Percentiles rank a stretch among this genome's conserved stretches.
phyloP scores from a whole-genome alignment of 35 echinoderm and acorn worm species.

The Diadema setosum region DNA sequence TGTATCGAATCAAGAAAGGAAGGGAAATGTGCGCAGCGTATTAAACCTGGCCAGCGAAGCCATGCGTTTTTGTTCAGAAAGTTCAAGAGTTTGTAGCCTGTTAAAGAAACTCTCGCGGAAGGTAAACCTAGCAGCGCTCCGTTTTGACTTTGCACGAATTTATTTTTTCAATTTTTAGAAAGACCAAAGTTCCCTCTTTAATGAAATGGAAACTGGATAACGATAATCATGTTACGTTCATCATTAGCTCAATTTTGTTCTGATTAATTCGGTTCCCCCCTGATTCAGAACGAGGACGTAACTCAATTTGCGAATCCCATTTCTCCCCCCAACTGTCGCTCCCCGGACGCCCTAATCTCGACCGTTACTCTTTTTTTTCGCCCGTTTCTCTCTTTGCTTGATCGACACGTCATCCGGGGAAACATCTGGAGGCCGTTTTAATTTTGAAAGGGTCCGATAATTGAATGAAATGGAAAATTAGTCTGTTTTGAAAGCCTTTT shows the following conservation, averaged over 20 bases:
- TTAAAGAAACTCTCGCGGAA: too few species aligned
- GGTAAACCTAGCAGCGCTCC: too few species aligned
- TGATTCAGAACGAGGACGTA: background rate
- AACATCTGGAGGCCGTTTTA: background rate
- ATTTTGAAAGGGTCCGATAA: background rate
- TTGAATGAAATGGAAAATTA: slow-evolving; percentile 12
- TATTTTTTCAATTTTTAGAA: too few species aligned
- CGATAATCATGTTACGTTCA: background rate
- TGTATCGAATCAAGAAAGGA: too few species aligned
- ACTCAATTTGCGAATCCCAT: background rate
- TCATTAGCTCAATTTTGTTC: background rate
- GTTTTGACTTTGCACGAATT: too few species aligned
- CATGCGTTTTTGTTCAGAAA: too few species aligned
- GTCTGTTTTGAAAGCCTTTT: slow-evolving; percentile 6
- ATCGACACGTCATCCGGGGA: background rate
- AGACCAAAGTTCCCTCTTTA: too few species aligned
- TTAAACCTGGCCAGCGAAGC: too few species aligned
- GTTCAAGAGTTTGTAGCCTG: too few species aligned
- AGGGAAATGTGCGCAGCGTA: too few species aligned
- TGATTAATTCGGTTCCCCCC: background rate
- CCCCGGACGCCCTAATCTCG: background rate
- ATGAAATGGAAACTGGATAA: too few species aligned
- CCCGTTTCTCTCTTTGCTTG: background rate
- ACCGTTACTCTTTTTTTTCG: background rate
- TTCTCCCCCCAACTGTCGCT: background rate